These are phyloP conservation scores for Bovichtus variegatus DNA, from an alignment of 2,797 vertebrate species.

Conservation along the genomic window DNA sequence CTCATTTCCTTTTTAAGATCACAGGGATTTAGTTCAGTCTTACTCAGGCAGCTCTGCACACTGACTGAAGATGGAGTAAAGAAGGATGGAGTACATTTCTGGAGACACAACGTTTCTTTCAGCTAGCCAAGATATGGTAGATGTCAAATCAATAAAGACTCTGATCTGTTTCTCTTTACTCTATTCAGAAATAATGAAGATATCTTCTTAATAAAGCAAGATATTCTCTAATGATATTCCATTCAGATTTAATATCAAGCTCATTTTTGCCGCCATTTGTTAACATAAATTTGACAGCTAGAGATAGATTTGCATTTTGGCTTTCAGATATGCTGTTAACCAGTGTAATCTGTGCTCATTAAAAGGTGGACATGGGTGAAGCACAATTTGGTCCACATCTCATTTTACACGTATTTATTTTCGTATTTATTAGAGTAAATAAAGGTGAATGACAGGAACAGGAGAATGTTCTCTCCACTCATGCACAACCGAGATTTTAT, in stretches of 20 bases:
- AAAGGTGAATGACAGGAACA: neutral
- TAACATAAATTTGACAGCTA: neutral
- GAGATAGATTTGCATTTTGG: neutral
- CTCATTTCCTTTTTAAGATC: constrained; percentile 61
- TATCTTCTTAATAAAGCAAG: neutral
- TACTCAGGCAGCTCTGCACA: constrained; percentile 20
- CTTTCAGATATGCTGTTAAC: neutral
- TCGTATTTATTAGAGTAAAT: neutral
- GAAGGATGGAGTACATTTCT: neutral
- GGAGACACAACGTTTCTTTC: neutral
- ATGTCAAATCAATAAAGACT: neutral
- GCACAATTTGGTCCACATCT: neutral
- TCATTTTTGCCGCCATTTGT: neutral
- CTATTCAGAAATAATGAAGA: neutral
- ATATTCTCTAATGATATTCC: neutral
- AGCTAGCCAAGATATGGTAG: neutral
- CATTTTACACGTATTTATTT: neutral
- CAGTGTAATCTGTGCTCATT: neutral
- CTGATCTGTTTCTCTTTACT: neutral
- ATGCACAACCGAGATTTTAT: neutral
- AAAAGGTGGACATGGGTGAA: neutral
- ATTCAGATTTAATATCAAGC: neutral
- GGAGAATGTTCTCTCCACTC: neutral
- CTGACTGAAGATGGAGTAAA: neutral
- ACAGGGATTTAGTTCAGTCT: constrained; percentile 45